These are phyloP conservation scores for Zoanthus sansibaricus DNA, from an alignment of 92 coral and sea anemone species.

Conservation along the genomic window DNA sequence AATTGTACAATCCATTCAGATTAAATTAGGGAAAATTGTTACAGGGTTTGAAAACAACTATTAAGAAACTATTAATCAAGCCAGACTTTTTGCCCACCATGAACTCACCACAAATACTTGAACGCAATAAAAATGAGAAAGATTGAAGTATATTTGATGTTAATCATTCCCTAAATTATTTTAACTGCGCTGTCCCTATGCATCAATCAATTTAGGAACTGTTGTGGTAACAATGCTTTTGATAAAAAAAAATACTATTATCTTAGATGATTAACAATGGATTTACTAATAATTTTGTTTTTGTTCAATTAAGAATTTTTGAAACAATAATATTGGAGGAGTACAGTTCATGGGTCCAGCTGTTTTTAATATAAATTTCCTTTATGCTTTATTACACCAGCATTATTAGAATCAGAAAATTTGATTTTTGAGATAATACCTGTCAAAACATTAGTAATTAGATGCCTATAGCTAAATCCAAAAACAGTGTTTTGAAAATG, in stretches of 20 bases:
- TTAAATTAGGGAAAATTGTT: slow-evolving; percentile 26
- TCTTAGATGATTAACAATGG: not conserved
- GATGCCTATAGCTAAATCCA: not conserved
- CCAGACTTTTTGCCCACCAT: not conserved
- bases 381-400: not conserved
- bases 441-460: not conserved
- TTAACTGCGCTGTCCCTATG: not conserved
- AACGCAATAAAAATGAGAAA: not conserved
- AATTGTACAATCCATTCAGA: slow-evolving; percentile 3
- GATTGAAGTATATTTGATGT: not conserved
- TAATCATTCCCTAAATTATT: not conserved
- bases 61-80: slow-evolving; percentile 44
- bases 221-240: not conserved
- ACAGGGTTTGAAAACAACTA: slow-evolving; percentile 18
- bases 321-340: not conserved
- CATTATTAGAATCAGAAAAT: slow-evolving; percentile 1
- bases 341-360: not conserved
- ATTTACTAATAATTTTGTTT: not conserved
- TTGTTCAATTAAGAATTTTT: not conserved
- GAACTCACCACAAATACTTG: not conserved
- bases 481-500: not conserved
- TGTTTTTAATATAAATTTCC: slow-evolving; percentile 19
- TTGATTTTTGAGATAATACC: not conserved
- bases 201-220: not conserved
- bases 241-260: not conserved